Percentiles rank a stretch among this genome's conserved stretches.
phyloP scores from a whole-genome alignment of 1,140 invertebrate genomes.

The Bicyclus anynana region DNA sequence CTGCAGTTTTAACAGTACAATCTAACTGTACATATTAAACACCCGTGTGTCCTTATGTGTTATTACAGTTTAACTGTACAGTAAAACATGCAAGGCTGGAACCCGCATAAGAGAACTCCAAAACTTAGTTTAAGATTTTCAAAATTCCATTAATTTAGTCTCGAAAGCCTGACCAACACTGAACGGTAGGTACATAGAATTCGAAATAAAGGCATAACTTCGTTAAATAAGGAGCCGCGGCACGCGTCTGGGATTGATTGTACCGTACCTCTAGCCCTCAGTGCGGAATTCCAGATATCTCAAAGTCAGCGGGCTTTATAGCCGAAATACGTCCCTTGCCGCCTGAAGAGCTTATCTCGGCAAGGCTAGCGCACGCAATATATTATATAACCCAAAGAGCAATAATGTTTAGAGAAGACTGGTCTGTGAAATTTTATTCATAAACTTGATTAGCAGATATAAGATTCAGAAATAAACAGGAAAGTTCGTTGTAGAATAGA shows the following conservation, averaged over 20 bases:
- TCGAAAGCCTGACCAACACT: neutral
- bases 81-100: no score
- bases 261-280: neutral
- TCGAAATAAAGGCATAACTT: neutral
- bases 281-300: conserved; percentile 7
- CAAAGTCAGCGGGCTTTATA: conserved; percentile 18
- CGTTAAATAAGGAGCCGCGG: neutral
- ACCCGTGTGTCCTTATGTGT: no score
- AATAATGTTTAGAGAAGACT: neutral
- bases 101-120: no score
- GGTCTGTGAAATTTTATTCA: no score
- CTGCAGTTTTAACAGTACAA: no score
- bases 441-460: no score
- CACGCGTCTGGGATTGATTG: conserved; percentile 4
- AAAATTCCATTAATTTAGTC: no score
- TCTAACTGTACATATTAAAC: no score
- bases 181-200: neutral
- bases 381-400: conserved; percentile 9
- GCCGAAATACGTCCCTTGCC: conserved; percentile 34
- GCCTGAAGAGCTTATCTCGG: conserved; percentile 34
- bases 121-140: no score
- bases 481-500: no score
- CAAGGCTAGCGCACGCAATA: conserved; percentile 41
- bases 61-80: no score
- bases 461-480: no score